Evolutionary conservation across 2,888 invertebrate species (phyloP).

Genomic region (Melanostoma scalare): DNA sequence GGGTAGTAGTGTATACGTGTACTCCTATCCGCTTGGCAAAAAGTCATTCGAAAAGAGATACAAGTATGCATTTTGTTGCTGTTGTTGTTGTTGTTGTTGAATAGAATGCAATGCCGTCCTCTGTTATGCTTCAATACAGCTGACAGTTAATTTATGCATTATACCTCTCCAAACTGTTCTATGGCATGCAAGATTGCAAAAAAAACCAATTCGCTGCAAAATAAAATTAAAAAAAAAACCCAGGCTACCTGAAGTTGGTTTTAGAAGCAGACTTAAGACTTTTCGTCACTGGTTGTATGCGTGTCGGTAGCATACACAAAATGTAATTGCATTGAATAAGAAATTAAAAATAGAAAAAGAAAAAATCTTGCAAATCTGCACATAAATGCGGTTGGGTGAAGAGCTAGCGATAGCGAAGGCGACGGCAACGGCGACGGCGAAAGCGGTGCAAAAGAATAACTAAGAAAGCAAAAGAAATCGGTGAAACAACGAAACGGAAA

Average conservation of each 20-base stretch:
- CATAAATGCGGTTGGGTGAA: conserved; percentile 27
- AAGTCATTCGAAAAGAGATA: conserved; percentile 31
- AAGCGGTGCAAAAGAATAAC: not conserved
- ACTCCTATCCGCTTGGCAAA: conserved; percentile 19
- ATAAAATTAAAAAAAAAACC: not conserved
- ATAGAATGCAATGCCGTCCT: conserved; percentile 49
- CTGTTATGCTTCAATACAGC: conserved; percentile 59
- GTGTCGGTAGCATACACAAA: not conserved
- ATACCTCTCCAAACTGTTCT: conserved; percentile 41
- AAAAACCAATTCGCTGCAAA: conserved; percentile 4
- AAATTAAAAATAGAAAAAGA: conserved; percentile 37
- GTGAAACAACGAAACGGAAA: conserved; percentile 34
- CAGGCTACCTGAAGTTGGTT: conserved; percentile 22
- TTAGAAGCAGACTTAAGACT: conserved; percentile 1
- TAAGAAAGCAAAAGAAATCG: conserved; percentile 12
- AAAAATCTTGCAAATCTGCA: conserved; percentile 1
- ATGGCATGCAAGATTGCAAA: conserved; percentile 39
- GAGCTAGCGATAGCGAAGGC: too few relatives aligned
- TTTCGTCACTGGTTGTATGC: conserved; percentile 2
- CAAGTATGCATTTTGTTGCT: not conserved
- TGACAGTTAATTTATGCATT: conserved; percentile 59
- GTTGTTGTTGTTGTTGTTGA: not conserved
- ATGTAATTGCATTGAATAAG: conserved; percentile 35
- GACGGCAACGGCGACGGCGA: not conserved
- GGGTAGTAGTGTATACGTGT: not conserved